phyloP scores from a whole-genome alignment of 1,140 invertebrate species.

The Trichonephila clavipes region DNA sequence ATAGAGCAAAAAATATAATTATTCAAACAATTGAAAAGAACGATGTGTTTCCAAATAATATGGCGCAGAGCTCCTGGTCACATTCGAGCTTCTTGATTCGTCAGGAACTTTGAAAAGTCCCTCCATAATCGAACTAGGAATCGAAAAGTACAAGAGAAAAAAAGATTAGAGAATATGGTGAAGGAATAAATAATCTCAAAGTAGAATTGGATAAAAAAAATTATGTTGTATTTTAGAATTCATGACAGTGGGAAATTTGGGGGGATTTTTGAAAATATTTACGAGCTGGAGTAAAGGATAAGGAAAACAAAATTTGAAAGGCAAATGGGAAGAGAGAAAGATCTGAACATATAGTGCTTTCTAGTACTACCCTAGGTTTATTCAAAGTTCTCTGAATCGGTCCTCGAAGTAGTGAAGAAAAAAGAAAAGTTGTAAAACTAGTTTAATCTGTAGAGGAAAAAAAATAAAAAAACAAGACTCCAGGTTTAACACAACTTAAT shows the following conservation, averaged over 20 bases:
- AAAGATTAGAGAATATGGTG: neutral
- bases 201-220: neutral
- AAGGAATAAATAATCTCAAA: neutral
- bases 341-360: neutral
- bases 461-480: neutral
- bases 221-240: conserved; percentile 17
- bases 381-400: neutral
- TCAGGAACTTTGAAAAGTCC: conserved; percentile 32
- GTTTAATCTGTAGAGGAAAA: conserved; percentile 44
- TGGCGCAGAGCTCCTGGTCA: conserved; percentile 25
- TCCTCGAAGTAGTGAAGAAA: neutral
- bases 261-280: conserved; percentile 57
- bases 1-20: neutral
- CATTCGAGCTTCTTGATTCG: conserved; percentile 51
- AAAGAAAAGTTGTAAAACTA: neutral
- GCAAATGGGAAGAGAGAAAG: neutral
- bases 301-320: neutral
- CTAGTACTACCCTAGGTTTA: neutral
- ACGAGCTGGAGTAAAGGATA: neutral
- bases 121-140: conserved; percentile 51
- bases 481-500: neutral
- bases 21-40: neutral
- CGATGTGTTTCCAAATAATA: conserved; percentile 54
- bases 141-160: conserved; percentile 27
- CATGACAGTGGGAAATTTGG: conserved; percentile 38